Evolutionary conservation across 2,113 vertebrate species (phyloP), one percentile per base, ranked within the genome.

Genomic region (Glaucomys volans): DNA sequence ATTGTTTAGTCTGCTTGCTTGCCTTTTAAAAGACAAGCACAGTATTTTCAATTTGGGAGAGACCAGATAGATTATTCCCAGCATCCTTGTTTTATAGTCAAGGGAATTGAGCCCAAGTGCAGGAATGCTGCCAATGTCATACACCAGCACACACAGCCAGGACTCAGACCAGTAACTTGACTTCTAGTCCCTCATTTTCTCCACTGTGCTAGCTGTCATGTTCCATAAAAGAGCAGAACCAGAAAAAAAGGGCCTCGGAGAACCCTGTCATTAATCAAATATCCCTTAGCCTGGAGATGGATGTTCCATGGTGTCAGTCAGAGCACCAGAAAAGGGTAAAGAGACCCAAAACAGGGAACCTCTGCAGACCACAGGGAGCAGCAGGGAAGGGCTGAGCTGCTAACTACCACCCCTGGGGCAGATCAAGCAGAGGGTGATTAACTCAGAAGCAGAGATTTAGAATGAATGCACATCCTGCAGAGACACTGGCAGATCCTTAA

Each of bases 1-100:
- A 66, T 44, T 82, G 62, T 87, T 96, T 83, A 57, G 44, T 67
- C 52, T 69, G 54, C 44, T 85, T 52, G 24, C n/a, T 82, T 94
- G 50, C 13, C 71, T 94, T 90, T 88, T 37, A 40, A 80, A 91
- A 96, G 71, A 90, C 18, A 83, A 92, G n/a, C 81, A 86, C 30
- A 32, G 64, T 62, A 42, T 62, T 95, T 94, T 94, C 64, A 42
- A 94, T 87, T 12, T 54, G 14, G 5, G 47, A 71, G 9, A 42
- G 11, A 44, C 17, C 62, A 67, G 30, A 71, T 12, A 59, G 54
- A 79, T 91, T 30, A 54, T 59, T 72, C 32, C n/a, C 64, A 80
- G 32, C 22, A 5, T 22, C 16, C 7, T n/a, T 81, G 50, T 80
- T 80, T 64, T 26, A 42, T 42, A 54, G 82, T 57, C 44, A 47